phyloP scores from a whole-genome alignment of 2,888 invertebrate genomes.

The Melieria crassipennis region DNA sequence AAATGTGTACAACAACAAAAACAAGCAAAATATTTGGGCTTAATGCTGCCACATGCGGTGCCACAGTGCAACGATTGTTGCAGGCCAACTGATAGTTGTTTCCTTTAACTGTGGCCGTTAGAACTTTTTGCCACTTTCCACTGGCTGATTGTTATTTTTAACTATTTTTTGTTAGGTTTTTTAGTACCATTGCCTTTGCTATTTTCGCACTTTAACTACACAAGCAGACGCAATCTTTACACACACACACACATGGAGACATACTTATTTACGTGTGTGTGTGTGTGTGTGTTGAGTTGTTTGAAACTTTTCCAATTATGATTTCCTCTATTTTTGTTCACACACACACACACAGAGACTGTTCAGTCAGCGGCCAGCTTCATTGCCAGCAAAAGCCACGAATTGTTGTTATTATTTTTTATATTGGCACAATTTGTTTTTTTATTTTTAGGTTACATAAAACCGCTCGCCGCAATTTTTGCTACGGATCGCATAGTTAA shows the following conservation, averaged over 20 bases:
- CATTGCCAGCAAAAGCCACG: no score
- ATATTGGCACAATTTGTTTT: not conserved
- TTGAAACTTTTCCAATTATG: conserved; percentile 22
- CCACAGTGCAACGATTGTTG: no score
- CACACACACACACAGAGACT: not conserved
- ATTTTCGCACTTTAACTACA: not conserved
- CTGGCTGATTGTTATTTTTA: no score
- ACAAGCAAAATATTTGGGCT: no score
- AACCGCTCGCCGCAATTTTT: not conserved
- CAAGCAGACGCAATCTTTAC: not conserved
- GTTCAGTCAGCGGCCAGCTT: no score
- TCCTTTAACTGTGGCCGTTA: no score
- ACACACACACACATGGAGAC: not conserved
- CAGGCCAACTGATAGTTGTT: no score
- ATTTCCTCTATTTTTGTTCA: not conserved
- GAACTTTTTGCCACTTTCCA: no score
- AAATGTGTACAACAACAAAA: no score
- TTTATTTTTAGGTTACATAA: not conserved
- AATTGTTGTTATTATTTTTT: not conserved
- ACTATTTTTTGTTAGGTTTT: no score
- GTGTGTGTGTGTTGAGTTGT: not conserved
- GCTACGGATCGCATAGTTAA: not conserved
- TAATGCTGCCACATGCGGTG: no score
- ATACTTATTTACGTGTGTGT: not conserved
- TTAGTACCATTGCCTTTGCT: no score